Base-by-base conservation (phyloP, 2,113 vertebrate genomes). In the Machaerirhynchus nigripectus region DNA sequence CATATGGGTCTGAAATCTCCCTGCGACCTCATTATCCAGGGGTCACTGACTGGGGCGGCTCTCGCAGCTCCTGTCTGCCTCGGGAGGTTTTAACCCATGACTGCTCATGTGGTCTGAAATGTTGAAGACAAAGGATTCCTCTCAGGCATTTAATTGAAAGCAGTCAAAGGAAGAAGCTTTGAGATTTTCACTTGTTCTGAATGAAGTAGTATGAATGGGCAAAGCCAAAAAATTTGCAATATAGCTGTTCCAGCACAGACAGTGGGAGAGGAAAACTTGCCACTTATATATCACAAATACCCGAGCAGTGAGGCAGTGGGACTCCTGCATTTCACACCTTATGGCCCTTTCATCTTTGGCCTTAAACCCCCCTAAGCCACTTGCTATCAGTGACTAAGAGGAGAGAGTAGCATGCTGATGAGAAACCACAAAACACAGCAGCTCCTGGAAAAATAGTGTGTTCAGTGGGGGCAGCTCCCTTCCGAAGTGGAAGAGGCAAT, bases 71-170 rank as follows among this genome's bases (percentile, higher is more conserved):
- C 85, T 0, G 3, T 78, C 90, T 90, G 53, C 68, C 88, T 50
- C 76, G 46, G 60, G 80, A 90, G 69, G n/a, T 70, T 94, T 96
- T 96, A 96, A 97, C 86, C 96, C 95, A 42, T 94, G 92, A 64
- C 57, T 84, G 90, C 53, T 94, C 83, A 78, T 23, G 5, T 47
- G 68, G 11, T 42, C 56, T 22, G 5, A 74, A 61, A 93, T 10
- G 33, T 13, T 65, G 83, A 42, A 94, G 50, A 96, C 94, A 96
- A 96, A 96, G 76, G 74, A 52, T 89, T 93, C 60, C 39, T 87
- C 90, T 96, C 92, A 92, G 64, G 55, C 39, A 1, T 92, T 92
- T 96, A 96, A 96, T 90, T 77, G 80, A 93, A 94, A 96, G 86
- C 80, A 95, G 93, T 33, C 26, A 8, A 93, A 90, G 39, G 42